Conservation (phyloP, 2,888 invertebrate genomes). For the Drosophila nigricruria region DNA sequence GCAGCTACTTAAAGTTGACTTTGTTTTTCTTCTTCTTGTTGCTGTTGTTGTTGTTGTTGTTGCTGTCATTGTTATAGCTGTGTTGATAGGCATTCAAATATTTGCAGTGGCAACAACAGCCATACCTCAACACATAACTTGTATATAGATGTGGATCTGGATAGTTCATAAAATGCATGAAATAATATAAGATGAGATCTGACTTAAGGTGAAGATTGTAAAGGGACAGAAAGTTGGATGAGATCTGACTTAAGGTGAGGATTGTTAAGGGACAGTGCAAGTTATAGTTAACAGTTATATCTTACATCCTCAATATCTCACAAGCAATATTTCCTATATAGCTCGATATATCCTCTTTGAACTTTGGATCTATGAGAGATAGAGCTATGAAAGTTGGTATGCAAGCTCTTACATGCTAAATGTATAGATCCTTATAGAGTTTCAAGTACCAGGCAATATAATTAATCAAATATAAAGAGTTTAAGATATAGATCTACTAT, state of each 20-base stretch:
- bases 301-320: not conserved
- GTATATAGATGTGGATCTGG: not conserved
- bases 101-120: slow-evolving; percentile 24
- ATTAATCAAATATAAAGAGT: not conserved
- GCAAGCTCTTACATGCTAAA: no score
- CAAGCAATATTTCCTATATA: no score
- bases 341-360: not conserved
- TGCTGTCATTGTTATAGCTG: not conserved
- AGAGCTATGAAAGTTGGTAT: not conserved
- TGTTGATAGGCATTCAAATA: slow-evolving; percentile 37
- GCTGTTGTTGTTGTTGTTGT: slow-evolving; percentile 3
- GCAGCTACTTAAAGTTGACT: slow-evolving; percentile 31
- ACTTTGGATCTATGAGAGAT: not conserved
- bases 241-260: not conserved
- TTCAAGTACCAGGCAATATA: not conserved
- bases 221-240: no score
- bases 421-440: not conserved
- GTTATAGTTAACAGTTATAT: not conserved
- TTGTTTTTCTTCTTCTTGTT: not conserved
- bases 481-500: not conserved
- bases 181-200: not conserved
- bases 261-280: not conserved
- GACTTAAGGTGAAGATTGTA: not conserved
- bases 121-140: slow-evolving; percentile 11
- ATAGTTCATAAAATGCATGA: not conserved